phyloP scores from a whole-genome alignment of 2,797 vertebrate species.

The Microctenopoma lineatum region DNA sequence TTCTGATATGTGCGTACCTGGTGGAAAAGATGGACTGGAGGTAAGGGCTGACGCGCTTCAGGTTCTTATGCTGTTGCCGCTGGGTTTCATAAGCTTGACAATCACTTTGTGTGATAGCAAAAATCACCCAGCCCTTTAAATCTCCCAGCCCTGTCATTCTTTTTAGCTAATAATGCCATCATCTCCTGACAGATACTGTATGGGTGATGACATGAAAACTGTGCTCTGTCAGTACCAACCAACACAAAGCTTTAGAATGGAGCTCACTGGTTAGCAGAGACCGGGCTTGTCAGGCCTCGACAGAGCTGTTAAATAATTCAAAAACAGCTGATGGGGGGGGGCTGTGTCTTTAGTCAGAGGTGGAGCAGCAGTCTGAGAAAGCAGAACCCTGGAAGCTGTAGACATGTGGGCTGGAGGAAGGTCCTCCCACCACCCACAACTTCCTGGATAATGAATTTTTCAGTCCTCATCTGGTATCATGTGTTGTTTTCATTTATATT shows the following conservation, averaged over 20 bases:
- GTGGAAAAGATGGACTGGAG: slow-evolving; percentile 99
- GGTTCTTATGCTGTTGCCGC: slow-evolving; percentile 1
- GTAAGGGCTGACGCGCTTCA: slow-evolving; percentile 75
- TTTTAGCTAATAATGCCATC: slow-evolving; percentile 1
- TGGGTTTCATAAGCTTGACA: slow-evolving; percentile 5
- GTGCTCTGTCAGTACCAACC: slow-evolving; percentile 43
- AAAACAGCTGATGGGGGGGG: slow-evolving; percentile 18
- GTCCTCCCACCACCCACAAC: slow-evolving; percentile 60
- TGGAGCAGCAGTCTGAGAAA: slow-evolving; percentile 54
- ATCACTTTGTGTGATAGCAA: slow-evolving; percentile 32
- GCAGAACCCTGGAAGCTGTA: slow-evolving; percentile 53
- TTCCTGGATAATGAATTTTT: slow-evolving; percentile 64
- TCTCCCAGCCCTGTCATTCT: slow-evolving; percentile 16
- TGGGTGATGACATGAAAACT: slow-evolving; percentile 23
- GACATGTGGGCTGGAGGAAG: slow-evolving; percentile 43
- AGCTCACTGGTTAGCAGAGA: slow-evolving; percentile 19
- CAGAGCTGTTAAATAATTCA: slow-evolving; percentile 67
- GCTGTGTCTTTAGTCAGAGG: slow-evolving; percentile 53
- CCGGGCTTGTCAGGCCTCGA: slow-evolving; percentile 16
- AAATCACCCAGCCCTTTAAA: slow-evolving; percentile 26
- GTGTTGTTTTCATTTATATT: not conserved
- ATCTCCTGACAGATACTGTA: slow-evolving; percentile 7
- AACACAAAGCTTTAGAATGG: slow-evolving; percentile 22
- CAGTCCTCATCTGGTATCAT: slow-evolving; percentile 30
- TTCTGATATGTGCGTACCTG: slow-evolving; percentile 97